A percentile compares a stretch with the other conserved stretches of the same genome.
phyloP scores from a whole-genome alignment of 1,140 invertebrate genomes.

The Aplysia californica region DNA sequence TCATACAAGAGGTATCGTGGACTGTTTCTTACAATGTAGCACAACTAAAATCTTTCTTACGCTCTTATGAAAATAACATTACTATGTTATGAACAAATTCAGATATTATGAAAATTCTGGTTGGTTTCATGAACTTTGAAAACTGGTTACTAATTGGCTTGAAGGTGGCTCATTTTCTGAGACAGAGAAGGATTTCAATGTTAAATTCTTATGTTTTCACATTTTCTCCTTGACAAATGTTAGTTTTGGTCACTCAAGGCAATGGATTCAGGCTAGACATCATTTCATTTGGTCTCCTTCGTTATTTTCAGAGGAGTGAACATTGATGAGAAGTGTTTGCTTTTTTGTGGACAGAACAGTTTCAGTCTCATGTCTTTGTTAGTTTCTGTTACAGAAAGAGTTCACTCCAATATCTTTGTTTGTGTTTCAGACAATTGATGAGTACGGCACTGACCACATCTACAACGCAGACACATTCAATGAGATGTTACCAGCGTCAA shows the following conservation, averaged over 20 bases:
- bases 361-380: background rate
- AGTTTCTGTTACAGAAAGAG: background rate
- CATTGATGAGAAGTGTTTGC: background rate
- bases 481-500: conserved; percentile 79
- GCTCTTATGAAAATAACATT: background rate
- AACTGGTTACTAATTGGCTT: background rate
- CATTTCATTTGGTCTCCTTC: background rate
- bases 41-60: too few relatives aligned
- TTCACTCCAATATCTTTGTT: background rate
- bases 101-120: background rate
- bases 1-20: conserved; percentile 79
- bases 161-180: too few relatives aligned
- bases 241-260: background rate
- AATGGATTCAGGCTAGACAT: background rate
- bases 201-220: too few relatives aligned
- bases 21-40: too few relatives aligned
- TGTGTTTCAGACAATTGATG: conserved; percentile 46
- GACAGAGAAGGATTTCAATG: too few relatives aligned
- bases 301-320: background rate
- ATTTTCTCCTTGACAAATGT: background rate
- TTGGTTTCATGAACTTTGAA: background rate
- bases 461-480: conserved; percentile 95
- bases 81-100: background rate
- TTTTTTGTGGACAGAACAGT: background rate
- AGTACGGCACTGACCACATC: conserved; percentile 83